Conservation (phyloP, 2,888 invertebrate genomes). For the Oithona nana region DNA sequence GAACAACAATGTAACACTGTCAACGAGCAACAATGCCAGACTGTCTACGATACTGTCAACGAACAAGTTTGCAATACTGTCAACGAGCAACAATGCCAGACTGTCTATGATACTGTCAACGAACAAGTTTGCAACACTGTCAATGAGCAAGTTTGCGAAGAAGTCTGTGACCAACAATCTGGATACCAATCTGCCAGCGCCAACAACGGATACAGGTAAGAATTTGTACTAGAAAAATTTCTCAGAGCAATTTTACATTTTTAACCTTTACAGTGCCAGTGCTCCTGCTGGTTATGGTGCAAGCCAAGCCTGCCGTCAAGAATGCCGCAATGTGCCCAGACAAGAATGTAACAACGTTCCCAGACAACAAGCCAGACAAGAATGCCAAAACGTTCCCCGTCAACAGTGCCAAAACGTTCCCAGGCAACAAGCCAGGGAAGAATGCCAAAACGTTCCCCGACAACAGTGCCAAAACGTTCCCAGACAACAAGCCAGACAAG, state of each 20-base stretch:
- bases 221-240: too few relatives aligned
- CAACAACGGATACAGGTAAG: too few relatives aligned
- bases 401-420: conserved; percentile 13
- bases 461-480: conserved; percentile 14
- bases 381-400: conserved; percentile 12
- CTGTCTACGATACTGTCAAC: conserved; percentile 12
- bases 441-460: conserved; percentile 6
- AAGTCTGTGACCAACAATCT: conserved; percentile 11
- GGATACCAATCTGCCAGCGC: conserved; percentile 1
- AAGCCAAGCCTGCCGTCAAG: not conserved
- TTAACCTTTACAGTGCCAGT: too few relatives aligned
- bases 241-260: too few relatives aligned
- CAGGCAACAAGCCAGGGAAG: not conserved
- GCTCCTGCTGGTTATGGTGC: conserved; percentile 2
- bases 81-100: conserved; percentile 12
- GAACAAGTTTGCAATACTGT: conserved; percentile 10
- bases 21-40: conserved; percentile 5
- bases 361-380: not conserved
- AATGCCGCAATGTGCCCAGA: conserved; percentile 4
- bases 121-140: conserved; percentile 10
- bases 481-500: not conserved
- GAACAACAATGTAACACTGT: conserved; percentile 13
- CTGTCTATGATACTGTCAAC: not conserved
- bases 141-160: conserved; percentile 1
- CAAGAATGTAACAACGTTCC: conserved; percentile 14